Evolutionary conservation across 2,888 invertebrate species (phyloP).

Genomic region (Spodoptera picta): DNA sequence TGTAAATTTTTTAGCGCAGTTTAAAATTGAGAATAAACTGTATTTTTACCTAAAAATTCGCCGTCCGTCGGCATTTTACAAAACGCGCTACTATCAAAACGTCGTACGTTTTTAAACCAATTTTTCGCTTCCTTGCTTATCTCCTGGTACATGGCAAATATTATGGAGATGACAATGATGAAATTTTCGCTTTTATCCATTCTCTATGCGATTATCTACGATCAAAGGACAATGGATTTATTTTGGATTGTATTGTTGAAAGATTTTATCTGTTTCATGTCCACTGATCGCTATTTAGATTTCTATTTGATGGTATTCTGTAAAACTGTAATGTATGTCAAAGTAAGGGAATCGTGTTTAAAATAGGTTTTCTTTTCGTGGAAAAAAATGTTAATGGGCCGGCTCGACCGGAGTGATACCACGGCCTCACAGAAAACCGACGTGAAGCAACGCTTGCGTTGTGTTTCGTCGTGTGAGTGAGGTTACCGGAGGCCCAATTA

Average conservation of each 20-base stretch:
- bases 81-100: conserved; percentile 10
- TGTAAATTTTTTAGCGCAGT: too few species aligned
- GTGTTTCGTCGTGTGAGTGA: too few species aligned
- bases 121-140: conserved; percentile 49
- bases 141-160: conserved; percentile 51
- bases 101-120: conserved; percentile 45
- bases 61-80: conserved; percentile 14
- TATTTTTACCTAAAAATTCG: background rate
- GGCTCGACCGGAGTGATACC: too few species aligned
- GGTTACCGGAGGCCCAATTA: too few species aligned
- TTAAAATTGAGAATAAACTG: too few species aligned
- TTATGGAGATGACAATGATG: conserved; percentile 34
- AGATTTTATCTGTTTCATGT: conserved; percentile 12
- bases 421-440: too few species aligned
- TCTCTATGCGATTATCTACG: conserved; percentile 23
- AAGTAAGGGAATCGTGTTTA: background rate
- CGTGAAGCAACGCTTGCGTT: too few species aligned
- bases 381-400: conserved; percentile 13
- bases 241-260: conserved; percentile 25
- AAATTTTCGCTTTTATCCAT: conserved; percentile 25
- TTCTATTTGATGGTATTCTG: background rate
- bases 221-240: conserved; percentile 20
- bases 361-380: background rate
- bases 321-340: conserved; percentile 10
- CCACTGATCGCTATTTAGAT: conserved; percentile 2